Conservation (phyloP, 2,888 invertebrate species). For the Hololepta plana region DNA sequence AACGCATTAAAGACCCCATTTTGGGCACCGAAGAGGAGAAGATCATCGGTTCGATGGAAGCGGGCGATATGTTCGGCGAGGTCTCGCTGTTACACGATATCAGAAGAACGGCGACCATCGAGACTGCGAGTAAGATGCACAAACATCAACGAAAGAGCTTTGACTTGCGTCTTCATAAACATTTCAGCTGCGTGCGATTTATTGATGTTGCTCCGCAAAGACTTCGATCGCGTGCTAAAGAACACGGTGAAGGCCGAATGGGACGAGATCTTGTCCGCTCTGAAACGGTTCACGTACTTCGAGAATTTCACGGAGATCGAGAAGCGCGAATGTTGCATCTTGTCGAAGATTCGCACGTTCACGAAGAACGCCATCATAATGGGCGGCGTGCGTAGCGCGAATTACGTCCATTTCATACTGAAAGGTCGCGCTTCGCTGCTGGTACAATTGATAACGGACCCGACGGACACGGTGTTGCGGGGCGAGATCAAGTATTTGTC, state of each 20-base stretch:
- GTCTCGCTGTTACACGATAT: conserved; percentile 42
- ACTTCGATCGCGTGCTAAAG: conserved; percentile 41
- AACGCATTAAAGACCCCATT: conserved; percentile 31
- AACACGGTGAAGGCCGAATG: conserved; percentile 38
- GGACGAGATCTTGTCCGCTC: conserved; percentile 38
- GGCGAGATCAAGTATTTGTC: no score
- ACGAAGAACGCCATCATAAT: conserved; percentile 33
- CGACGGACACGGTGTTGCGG: no score
- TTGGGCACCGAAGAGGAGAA: conserved; percentile 27
- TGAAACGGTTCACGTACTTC: conserved; percentile 44
- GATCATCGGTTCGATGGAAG: conserved; percentile 32
- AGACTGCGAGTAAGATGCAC: conserved; percentile 33
- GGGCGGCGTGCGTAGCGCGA: conserved; percentile 34
- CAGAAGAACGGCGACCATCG: conserved; percentile 39
- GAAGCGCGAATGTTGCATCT: conserved; percentile 43
- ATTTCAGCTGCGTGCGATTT: conserved; percentile 37
- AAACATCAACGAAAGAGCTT: no score
- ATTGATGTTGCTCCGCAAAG: conserved; percentile 42
- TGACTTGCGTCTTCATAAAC: no score
- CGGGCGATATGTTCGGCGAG: conserved; percentile 49
- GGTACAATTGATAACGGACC: no score
- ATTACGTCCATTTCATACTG: conserved; percentile 39
- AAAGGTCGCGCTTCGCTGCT: no score
- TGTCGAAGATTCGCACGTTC: conserved; percentile 40
- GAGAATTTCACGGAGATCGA: conserved; percentile 38